Base-by-base conservation (phyloP, 2,113 vertebrate species). In the Otolemur garnettii region DNA sequence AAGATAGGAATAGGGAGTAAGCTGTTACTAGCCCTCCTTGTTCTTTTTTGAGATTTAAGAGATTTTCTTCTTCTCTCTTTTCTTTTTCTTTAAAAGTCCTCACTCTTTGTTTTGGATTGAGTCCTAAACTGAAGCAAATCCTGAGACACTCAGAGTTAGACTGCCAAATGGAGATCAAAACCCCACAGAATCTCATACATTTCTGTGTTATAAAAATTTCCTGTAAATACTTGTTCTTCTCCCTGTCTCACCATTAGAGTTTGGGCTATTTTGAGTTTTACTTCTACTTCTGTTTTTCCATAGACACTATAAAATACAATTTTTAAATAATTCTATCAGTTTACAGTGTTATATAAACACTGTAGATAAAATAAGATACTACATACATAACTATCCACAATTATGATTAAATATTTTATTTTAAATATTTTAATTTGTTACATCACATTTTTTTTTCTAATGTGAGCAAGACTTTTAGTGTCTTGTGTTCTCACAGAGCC, bases 1-100 rank as follows among this genome's bases (percentile, higher is more conserved):
- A 45, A 8, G 24, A 7, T 75, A 1, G 38, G 1, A 0, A 3
- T 7, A 75, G 38, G 38, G 24, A 14, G 13, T 2, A 2, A 13
- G 7, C 1, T 33, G 2, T 59, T 33, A 13, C 4, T 68, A 26
- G 33, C 19, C 24, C 18, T 75, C 22, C 8, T 6, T 4, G 1
- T 0, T 53, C 50, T 2, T 66, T 53, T 80, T 33, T 69, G 66
- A 77, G 18, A 81, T 53, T 14, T 84, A 42, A 55, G 64, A 74
- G 1, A 60, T 68, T 85, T n/a, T 11, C 2, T 5, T 33, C 6
- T 28, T 68, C 11, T 33, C 6, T 33, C 60, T 11, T 69, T 88
- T 35, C 24, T 50, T 77, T 30, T 88, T 68, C 28, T 38, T 81
- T 89, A 17, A 50, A 93, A 57, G 8, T 2, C 22, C 9, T 15